These are phyloP conservation scores for Lepidurus packardi DNA, from an alignment of 1,140 invertebrate genomes.

Conservation along the genomic window DNA sequence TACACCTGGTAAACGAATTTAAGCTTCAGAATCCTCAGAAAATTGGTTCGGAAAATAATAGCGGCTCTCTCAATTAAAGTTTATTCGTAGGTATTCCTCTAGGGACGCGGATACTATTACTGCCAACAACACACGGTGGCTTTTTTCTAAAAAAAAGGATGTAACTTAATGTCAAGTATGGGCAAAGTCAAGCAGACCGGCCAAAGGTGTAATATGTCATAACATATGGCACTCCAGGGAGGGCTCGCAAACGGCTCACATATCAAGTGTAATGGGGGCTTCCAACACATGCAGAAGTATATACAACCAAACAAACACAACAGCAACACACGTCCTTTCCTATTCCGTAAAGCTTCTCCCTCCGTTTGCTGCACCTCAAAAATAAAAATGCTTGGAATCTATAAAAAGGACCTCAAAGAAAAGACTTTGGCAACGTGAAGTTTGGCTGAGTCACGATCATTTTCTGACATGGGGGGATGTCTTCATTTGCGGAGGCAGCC, in stretches of 20 bases:
- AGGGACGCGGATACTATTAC: slow-evolving; percentile 13
- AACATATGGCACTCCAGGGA: slow-evolving; percentile 21
- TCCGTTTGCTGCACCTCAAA: neutral
- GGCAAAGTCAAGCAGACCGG: slow-evolving; percentile 13
- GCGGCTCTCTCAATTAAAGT: neutral
- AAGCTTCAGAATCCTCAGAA: slow-evolving; percentile 2
- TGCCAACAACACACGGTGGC: neutral
- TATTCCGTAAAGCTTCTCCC: neutral
- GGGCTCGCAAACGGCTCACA: slow-evolving; percentile 13
- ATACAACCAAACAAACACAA: slow-evolving; percentile 11
- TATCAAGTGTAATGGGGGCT: slow-evolving; percentile 4
- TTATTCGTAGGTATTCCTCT: neutral
- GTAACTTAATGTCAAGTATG: slow-evolving; percentile 19
- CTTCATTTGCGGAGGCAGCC: neutral
- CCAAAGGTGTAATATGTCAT: slow-evolving; percentile 22
- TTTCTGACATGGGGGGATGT: neutral
- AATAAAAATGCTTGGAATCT: neutral
- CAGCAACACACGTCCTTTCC: slow-evolving; percentile 9
- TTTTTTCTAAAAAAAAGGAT: neutral
- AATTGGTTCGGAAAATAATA: slow-evolving; percentile 20
- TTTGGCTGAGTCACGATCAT: slow-evolving; percentile 11
- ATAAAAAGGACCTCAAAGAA: neutral
- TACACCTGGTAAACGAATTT: slow-evolving; percentile 4
- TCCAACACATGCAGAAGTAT: slow-evolving; percentile 16
- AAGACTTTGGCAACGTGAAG: neutral